Evolutionary conservation across 2,797 vertebrate genomes (phyloP).

Genomic region (Typhlichthys eigenmanni): DNA sequence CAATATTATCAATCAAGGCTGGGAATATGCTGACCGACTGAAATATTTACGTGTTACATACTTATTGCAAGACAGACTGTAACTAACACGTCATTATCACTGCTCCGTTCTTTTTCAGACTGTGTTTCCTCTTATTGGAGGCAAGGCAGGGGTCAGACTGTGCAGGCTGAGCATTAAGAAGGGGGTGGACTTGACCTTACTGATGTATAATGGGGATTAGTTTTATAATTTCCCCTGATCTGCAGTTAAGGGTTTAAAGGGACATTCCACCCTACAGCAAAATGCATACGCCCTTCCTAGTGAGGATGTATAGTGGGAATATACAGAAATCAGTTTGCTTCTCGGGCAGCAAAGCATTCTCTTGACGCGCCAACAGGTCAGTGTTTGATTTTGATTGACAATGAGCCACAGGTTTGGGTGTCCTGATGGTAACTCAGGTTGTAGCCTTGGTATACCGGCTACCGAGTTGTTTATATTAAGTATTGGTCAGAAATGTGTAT

Average conservation of each 20-base stretch:
- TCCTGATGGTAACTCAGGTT: conserved; percentile 2
- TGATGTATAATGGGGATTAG: conserved; percentile 26
- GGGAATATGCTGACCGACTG: no score
- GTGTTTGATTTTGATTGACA: neutral
- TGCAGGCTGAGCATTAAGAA: conserved; percentile 48
- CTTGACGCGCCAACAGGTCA: no score
- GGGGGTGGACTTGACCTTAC: conserved; percentile 19
- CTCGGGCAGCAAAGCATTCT: no score
- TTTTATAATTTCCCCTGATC: conserved; percentile 17
- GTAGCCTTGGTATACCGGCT: neutral
- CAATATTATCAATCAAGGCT: no score
- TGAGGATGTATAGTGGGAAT: no score
- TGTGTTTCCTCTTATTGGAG: conserved; percentile 59
- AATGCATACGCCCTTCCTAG: neutral
- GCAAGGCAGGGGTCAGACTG: conserved; percentile 60
- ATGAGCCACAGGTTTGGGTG: neutral
- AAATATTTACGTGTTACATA: no score
- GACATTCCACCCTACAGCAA: conserved; percentile 30
- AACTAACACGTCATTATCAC: neutral
- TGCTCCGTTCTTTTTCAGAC: conserved; percentile 54
- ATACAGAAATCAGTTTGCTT: no score
- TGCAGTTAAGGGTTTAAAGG: neutral
- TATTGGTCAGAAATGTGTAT: conserved; percentile 4
- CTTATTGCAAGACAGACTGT: no score
- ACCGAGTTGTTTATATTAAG: conserved; percentile 27